Conservation (phyloP, 2,797 vertebrate species). For the Helostoma temminkii region DNA sequence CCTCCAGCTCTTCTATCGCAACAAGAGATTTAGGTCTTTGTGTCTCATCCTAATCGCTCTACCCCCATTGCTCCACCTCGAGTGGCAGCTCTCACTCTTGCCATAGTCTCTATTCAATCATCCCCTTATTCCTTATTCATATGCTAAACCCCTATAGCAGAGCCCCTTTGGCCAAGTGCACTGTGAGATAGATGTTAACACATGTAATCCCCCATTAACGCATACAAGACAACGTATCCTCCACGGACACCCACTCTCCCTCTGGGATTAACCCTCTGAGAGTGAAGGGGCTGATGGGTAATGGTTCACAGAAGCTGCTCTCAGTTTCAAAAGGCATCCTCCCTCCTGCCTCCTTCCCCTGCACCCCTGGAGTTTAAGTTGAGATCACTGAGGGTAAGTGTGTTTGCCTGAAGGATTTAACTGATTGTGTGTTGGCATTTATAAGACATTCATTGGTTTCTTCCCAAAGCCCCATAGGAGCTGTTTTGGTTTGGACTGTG, state of each 20-base stretch:
- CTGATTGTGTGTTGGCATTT: constrained; percentile 56
- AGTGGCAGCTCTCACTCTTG: constrained; percentile 80
- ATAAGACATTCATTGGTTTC: constrained; percentile 44
- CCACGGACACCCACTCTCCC: constrained; percentile 77
- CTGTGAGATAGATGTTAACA: constrained; percentile 85
- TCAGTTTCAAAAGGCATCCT: constrained; percentile 66
- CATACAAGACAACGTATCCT: constrained; percentile 74
- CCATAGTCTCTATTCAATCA: constrained; percentile 73
- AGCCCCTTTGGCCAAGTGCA: constrained; percentile 80
- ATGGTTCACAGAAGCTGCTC: constrained; percentile 76
- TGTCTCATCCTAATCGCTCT: constrained; percentile 58
- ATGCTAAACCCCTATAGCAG: constrained; percentile 81
- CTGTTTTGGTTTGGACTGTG: constrained; percentile 16
- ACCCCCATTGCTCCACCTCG: constrained; percentile 51
- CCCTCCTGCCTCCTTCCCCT: constrained; percentile 36
- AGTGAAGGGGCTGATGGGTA: constrained; percentile 78
- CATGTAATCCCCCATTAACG: constrained; percentile 86
- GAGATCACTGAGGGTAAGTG: constrained; percentile 65
- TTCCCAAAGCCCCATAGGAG: constrained; percentile 28
- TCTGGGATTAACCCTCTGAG: constrained; percentile 77
- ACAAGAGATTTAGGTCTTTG: constrained; percentile 59
- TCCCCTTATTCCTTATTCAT: constrained; percentile 83
- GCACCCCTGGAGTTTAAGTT: constrained; percentile 44
- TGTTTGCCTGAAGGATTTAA: constrained; percentile 67
- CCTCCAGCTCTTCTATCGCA: constrained; percentile 20